phyloP scores from a whole-genome alignment of 2,888 invertebrate species.

The Melikaiella ostensackeni region DNA sequence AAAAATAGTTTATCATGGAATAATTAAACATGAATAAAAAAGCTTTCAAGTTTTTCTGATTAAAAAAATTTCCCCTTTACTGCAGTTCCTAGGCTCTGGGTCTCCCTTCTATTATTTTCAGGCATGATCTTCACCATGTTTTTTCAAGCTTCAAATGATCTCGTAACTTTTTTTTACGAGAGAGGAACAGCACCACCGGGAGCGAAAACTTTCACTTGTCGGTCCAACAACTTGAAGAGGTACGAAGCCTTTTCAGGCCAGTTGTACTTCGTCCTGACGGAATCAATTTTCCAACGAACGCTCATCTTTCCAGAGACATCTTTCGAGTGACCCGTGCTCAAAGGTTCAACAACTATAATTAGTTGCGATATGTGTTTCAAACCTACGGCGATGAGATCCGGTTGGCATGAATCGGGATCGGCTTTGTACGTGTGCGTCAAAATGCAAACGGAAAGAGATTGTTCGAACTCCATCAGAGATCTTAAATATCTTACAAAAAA shows the following conservation, averaged over 20 bases:
- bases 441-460: conserved; percentile 65
- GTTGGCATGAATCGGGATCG: conserved; percentile 78
- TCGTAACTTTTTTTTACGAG: conserved; percentile 35
- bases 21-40: conserved; percentile 9
- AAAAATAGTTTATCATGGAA: neutral
- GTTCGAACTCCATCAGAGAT: conserved; percentile 63
- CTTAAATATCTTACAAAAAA: conserved; percentile 63
- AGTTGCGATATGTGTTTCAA: conserved; percentile 83
- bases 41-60: neutral
- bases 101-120: neutral
- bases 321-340: conserved; percentile 85
- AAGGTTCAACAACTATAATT: conserved; percentile 81
- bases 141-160: neutral
- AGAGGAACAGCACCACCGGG: conserved; percentile 78
- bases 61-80: neutral
- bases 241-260: conserved; percentile 74
- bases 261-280: conserved; percentile 64
- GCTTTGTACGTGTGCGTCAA: conserved; percentile 72
- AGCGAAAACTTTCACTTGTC: conserved; percentile 86
- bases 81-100: neutral
- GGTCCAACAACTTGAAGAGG: conserved; percentile 86
- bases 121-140: neutral
- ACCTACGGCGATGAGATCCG: conserved; percentile 80
- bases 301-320: conserved; percentile 86
- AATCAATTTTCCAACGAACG: conserved; percentile 76